Percentiles rank a stretch among this genome's conserved stretches.
phyloP scores from a whole-genome alignment of 1,140 invertebrate species.

The Polyergus mexicanus region DNA sequence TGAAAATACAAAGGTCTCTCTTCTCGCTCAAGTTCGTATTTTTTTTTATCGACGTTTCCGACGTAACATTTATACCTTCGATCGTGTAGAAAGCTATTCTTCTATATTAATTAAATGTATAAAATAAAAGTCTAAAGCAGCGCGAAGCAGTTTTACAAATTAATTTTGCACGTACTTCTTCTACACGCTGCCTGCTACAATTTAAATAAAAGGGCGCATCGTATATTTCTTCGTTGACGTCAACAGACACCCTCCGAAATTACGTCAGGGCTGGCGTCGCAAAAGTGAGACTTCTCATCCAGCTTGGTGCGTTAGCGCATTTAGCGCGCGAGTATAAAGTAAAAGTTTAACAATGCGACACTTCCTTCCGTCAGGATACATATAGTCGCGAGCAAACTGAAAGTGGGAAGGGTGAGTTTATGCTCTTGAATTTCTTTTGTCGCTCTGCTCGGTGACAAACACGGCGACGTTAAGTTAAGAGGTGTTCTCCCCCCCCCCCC shows the following conservation, averaged over 20 bases:
- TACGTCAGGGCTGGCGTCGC: slow-evolving; percentile 37
- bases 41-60: background rate
- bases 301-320: slow-evolving; percentile 32
- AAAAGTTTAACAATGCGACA: slow-evolving; percentile 74
- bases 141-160: background rate
- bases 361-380: slow-evolving; percentile 68
- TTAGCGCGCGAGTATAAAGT: slow-evolving; percentile 58
- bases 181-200: background rate
- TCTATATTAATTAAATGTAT: background rate
- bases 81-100: background rate
- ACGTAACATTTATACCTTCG: background rate
- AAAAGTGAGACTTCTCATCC: slow-evolving; percentile 47
- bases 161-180: background rate
- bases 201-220: slow-evolving; percentile 14
- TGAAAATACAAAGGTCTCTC: slow-evolving; percentile 14
- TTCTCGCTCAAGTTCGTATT: background rate
- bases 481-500: slow-evolving; percentile 28
- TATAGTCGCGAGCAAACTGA: slow-evolving; percentile 42
- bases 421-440: slow-evolving; percentile 71
- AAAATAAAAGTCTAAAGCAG: background rate
- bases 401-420: slow-evolving; percentile 33
- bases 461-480: slow-evolving; percentile 73
- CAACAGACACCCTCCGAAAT: slow-evolving; percentile 33
- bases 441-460: slow-evolving; percentile 76
- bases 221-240: slow-evolving; percentile 31